Evolutionary conservation across 2,888 invertebrate species (phyloP).

Genomic region (Lepidochitona cinerea): DNA sequence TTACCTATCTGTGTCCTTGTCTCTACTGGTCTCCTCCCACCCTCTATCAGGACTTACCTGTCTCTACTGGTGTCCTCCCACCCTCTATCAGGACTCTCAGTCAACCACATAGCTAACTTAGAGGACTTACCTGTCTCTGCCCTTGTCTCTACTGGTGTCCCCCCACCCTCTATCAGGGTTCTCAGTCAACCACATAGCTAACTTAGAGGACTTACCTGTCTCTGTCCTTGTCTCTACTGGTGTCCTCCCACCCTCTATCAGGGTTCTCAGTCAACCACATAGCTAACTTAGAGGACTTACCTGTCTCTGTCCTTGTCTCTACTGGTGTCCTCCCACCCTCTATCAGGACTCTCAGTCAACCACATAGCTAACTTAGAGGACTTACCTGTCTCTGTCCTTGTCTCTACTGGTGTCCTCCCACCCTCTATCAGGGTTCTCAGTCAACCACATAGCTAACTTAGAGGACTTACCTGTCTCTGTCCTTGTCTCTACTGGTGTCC

Average conservation of each 20-base stretch:
- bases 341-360: too few species aligned
- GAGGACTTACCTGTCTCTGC: neutral
- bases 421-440: too few species aligned
- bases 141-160: neutral
- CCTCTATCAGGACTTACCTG: neutral
- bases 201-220: neutral
- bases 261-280: too few species aligned
- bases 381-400: neutral
- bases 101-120: too few species aligned
- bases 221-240: neutral
- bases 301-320: neutral
- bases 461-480: neutral
- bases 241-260: neutral
- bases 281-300: neutral
- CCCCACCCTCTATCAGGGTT: neutral
- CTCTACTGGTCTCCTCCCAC: neutral
- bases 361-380: neutral
- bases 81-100: neutral
- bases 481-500: neutral
- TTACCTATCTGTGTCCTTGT: neutral
- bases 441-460: too few species aligned
- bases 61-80: neutral
- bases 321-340: neutral
- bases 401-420: neutral
- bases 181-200: too few species aligned